Conservation (phyloP, 2,797 vertebrate genomes). For the Percopsis omiscomaycus region DNA sequence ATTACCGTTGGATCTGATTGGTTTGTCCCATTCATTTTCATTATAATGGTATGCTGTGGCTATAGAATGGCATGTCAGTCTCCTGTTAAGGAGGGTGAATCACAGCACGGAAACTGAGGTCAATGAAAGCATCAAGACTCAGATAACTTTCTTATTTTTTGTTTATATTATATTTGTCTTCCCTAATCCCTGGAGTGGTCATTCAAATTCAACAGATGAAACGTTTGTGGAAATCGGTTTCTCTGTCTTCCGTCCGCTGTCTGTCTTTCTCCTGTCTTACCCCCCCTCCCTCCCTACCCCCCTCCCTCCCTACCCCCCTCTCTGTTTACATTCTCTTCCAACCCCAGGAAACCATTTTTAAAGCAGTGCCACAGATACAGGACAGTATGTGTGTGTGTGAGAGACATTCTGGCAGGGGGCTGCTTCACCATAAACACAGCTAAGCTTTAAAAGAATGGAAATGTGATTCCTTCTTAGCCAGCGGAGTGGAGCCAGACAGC, state of each 20-base stretch:
- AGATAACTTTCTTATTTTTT: too few species aligned
- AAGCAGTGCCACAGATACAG: slow-evolving; percentile 50
- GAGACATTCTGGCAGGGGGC: slow-evolving; percentile 43
- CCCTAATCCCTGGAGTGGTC: too few species aligned
- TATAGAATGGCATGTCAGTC: too few species aligned
- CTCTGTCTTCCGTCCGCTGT: not conserved
- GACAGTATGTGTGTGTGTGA: slow-evolving; percentile 50
- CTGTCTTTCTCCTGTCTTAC: slow-evolving; percentile 3
- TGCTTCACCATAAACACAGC: slow-evolving; percentile 51
- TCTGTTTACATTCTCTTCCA: slow-evolving; percentile 62
- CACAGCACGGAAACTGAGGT: too few species aligned
- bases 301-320: slow-evolving; percentile 9
- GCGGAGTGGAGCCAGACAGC: not conserved
- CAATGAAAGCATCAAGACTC: too few species aligned
- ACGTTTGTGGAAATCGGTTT: not conserved
- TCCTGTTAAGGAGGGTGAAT: too few species aligned
- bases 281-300: not conserved
- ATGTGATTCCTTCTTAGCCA: slow-evolving; percentile 32
- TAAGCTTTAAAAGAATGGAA: slow-evolving; percentile 33
- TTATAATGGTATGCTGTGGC: too few species aligned
- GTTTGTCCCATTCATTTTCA: too few species aligned
- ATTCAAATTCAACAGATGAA: too few species aligned
- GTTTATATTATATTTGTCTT: too few species aligned
- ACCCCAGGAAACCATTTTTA: slow-evolving; percentile 61
- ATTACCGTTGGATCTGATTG: too few species aligned